Percentiles rank a stretch among this genome's conserved stretches.
Evolutionary conservation across 2,113 vertebrate genomes (phyloP).

Genomic region (Anguilla japonica): DNA sequence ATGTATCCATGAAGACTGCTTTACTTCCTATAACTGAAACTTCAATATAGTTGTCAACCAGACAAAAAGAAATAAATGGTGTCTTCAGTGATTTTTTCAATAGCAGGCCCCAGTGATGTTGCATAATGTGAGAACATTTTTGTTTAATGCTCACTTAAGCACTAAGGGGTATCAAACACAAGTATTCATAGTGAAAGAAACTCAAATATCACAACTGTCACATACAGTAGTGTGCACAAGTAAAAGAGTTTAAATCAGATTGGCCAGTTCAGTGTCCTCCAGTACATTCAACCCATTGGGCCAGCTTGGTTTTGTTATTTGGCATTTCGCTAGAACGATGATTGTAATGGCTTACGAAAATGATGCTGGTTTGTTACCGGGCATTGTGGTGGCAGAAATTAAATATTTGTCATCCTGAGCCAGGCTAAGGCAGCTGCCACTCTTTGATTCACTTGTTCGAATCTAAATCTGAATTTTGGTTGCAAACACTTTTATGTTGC

Average conservation of each 20-base stretch:
- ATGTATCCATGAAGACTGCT: background rate
- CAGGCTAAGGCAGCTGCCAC: background rate
- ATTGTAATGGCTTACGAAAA: background rate
- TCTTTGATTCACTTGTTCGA: background rate
- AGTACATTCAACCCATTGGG: background rate
- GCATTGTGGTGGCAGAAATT: background rate
- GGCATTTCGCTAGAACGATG: background rate
- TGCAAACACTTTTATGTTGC: background rate
- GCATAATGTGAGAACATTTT: background rate
- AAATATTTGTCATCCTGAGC: background rate
- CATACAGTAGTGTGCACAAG: background rate
- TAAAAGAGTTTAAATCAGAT: background rate
- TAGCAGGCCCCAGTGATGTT: background rate
- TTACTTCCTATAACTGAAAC: background rate
- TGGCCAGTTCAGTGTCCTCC: no score
- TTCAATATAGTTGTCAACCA: background rate
- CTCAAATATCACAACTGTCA: background rate
- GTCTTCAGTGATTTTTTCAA: background rate
- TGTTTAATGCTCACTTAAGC: background rate
- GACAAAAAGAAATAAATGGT: no score
- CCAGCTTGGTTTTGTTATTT: background rate
- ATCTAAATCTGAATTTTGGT: background rate
- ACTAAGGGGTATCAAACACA: background rate
- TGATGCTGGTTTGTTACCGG: background rate
- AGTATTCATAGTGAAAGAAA: no score